Evolutionary conservation across 2,888 invertebrate species (phyloP).

Genomic region (Odontothrips loti): DNA sequence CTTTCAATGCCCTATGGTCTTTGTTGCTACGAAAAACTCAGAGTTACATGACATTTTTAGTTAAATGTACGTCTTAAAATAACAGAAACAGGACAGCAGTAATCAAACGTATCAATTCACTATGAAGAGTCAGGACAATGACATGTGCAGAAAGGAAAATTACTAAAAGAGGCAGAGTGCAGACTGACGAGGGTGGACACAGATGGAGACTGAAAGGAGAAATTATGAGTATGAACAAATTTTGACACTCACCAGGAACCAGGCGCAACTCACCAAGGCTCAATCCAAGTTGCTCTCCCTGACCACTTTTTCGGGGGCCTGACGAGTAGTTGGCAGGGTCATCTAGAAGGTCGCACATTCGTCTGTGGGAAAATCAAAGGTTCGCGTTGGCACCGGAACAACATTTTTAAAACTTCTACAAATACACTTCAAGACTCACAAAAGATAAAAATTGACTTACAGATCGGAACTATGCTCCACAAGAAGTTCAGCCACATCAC

Average conservation of each 20-base stretch:
- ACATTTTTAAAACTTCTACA: too few species aligned
- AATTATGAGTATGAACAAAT: not conserved
- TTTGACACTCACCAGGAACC: conserved; percentile 30
- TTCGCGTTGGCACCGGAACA: not conserved
- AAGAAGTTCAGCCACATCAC: conserved; percentile 79
- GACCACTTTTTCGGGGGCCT: conserved; percentile 45
- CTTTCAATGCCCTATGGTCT: too few species aligned
- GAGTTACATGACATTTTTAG: too few species aligned
- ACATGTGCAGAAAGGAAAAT: too few species aligned
- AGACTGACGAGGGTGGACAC: not conserved
- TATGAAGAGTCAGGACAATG: too few species aligned
- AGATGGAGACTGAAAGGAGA: not conserved
- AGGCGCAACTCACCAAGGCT: conserved; percentile 41
- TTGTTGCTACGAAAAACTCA: too few species aligned
- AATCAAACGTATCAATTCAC: too few species aligned
- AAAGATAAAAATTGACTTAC: conserved; percentile 47
- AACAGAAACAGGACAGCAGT: too few species aligned
- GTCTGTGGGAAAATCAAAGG: conserved; percentile 37
- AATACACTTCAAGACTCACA: too few species aligned
- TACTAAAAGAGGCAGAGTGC: too few species aligned
- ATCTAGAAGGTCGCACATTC: conserved; percentile 65
- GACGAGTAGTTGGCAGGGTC: conserved; percentile 48
- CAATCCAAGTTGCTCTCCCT: conserved; percentile 44
- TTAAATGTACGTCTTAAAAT: too few species aligned
- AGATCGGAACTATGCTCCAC: conserved; percentile 75